Conservation (phyloP, 2,797 vertebrate genomes). For the Cottoperca gobio region DNA sequence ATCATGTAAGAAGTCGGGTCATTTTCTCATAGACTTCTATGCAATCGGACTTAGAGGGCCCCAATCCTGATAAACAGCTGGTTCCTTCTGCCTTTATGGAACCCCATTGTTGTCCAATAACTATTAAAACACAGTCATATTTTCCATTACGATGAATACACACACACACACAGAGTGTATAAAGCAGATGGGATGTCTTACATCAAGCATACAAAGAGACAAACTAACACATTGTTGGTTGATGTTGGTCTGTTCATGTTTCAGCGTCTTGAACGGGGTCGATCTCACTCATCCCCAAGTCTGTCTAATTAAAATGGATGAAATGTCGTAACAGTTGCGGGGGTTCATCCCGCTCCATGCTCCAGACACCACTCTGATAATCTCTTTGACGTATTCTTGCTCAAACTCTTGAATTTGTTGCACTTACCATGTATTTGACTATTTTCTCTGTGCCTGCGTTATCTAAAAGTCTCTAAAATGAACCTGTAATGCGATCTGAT, state of each 20-base stretch:
- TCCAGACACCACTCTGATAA: slow-evolving; percentile 65
- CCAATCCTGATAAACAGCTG: not conserved
- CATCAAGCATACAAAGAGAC: not conserved
- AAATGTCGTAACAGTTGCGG: slow-evolving; percentile 43
- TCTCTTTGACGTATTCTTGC: slow-evolving; percentile 79
- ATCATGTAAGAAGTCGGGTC: too few relatives aligned
- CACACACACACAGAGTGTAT: not conserved
- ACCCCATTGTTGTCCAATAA: not conserved
- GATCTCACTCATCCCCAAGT: slow-evolving; percentile 10
- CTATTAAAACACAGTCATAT: not conserved
- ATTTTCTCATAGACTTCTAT: too few relatives aligned
- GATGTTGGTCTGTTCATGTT: not conserved
- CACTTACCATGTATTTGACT: slow-evolving; percentile 82
- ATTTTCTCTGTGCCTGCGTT: slow-evolving; percentile 78
- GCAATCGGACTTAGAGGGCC: too few relatives aligned
- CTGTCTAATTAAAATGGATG: slow-evolving; percentile 51
- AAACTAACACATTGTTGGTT: not conserved
- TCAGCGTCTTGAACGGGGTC: slow-evolving; percentile 10
- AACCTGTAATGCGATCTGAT: slow-evolving; percentile 82
- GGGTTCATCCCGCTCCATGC: slow-evolving; percentile 23
- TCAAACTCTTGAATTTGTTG: slow-evolving; percentile 77
- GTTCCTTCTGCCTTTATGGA: not conserved
- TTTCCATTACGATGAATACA: not conserved
- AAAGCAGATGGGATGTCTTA: not conserved
- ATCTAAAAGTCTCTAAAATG: slow-evolving; percentile 78